These are phyloP conservation scores for Helogale parvula DNA, from an alignment of 2,113 vertebrate genomes.

Conservation along the genomic window DNA sequence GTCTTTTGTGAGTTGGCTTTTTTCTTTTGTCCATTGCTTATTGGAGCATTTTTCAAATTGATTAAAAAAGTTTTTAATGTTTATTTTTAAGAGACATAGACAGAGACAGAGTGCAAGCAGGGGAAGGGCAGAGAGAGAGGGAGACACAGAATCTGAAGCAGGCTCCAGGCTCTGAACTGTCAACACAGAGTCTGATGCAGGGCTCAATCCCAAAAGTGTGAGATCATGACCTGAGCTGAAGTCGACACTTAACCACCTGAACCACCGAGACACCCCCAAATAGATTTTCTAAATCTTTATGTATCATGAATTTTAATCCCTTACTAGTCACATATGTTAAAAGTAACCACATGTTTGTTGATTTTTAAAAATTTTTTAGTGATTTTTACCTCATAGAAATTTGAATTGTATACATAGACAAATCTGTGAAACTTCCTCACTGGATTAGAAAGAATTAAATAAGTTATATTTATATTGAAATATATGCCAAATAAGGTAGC, in stretches of 20 bases:
- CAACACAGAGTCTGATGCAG: too few species aligned
- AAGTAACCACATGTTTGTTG: not conserved
- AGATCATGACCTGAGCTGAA: too few species aligned
- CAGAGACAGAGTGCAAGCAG: too few species aligned
- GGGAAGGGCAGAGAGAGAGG: too few species aligned
- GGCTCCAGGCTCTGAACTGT: too few species aligned
- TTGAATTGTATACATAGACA: not conserved
- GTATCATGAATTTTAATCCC: not conserved
- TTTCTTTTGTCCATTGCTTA: not conserved
- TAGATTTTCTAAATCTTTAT: not conserved
- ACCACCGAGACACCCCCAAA: not conserved
- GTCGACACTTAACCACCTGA: too few species aligned
- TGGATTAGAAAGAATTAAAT: not conserved
- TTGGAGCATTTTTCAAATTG: not conserved
- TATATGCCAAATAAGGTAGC: not conserved
- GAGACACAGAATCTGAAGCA: too few species aligned
- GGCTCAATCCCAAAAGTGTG: too few species aligned
- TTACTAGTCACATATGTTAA: slow-evolving; percentile 16
- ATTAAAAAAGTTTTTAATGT: not conserved
- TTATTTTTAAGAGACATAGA: too few species aligned
- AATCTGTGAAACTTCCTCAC: not conserved
- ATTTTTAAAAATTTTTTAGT: not conserved
- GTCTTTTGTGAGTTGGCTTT: not conserved
- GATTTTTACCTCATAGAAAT: slow-evolving; percentile 7
- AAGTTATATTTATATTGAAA: not conserved